Evolutionary conservation across 2,113 vertebrate species (phyloP).

Genomic region (Chitala chitala): DNA sequence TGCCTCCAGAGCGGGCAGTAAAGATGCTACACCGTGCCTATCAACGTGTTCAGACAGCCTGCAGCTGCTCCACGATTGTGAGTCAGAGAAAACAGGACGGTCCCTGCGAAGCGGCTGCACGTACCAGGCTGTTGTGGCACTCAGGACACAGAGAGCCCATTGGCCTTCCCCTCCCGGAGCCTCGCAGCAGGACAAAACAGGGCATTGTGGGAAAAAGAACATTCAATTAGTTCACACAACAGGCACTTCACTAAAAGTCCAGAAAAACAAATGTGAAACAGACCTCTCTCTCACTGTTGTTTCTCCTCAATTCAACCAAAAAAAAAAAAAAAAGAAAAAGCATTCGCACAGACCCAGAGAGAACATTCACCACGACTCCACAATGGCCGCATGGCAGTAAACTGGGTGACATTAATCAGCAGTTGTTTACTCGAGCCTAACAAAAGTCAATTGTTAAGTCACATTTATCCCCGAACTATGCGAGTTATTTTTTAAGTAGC

Average conservation of each 20-base stretch:
- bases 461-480: neutral
- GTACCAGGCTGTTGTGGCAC: constrained; percentile 41
- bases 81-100: neutral
- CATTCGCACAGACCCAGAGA: neutral
- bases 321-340: neutral
- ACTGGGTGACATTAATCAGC: neutral
- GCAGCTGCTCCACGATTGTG: too few species aligned
- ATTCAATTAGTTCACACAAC: neutral
- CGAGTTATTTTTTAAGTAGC: neutral
- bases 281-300: neutral
- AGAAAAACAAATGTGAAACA: constrained; percentile 13
- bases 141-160: constrained; percentile 30
- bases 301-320: neutral
- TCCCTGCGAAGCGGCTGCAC: constrained; percentile 31
- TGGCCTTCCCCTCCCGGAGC: constrained; percentile 1
- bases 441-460: neutral
- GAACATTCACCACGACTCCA: neutral
- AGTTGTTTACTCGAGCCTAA: neutral
- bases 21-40: too few species aligned
- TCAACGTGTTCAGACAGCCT: too few species aligned
- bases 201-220: constrained; percentile 17
- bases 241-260: neutral
- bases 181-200: constrained; percentile 8
- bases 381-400: neutral
- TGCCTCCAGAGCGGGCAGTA: too few species aligned